Conservation (phyloP, 2,797 vertebrate genomes). For the Acipenser ruthenus region DNA sequence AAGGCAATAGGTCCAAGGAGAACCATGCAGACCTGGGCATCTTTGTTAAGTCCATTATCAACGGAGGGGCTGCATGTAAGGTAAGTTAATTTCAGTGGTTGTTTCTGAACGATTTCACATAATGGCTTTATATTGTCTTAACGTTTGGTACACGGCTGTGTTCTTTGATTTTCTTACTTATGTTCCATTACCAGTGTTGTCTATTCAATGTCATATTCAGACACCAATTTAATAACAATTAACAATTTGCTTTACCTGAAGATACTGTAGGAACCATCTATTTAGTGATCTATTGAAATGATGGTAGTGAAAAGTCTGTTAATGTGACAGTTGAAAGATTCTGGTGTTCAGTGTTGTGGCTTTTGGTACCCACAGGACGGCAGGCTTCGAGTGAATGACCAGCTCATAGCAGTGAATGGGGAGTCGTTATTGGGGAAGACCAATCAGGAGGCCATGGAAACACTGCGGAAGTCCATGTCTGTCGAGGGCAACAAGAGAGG, state of each 20-base stretch:
- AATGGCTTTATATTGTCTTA: neutral
- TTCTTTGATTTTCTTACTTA: slow-evolving; percentile 3
- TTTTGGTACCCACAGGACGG: slow-evolving; percentile 67
- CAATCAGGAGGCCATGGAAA: slow-evolving; percentile 96
- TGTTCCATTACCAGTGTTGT: too few species aligned
- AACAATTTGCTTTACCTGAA: too few species aligned
- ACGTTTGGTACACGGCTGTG: too few species aligned
- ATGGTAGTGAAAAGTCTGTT: too few species aligned
- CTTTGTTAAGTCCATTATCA: slow-evolving; percentile 97
- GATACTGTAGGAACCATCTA: too few species aligned
- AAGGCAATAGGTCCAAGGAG: slow-evolving; percentile 93
- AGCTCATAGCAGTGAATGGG: slow-evolving; percentile 89
- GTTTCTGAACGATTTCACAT: too few species aligned
- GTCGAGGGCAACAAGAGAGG: slow-evolving; percentile 89
- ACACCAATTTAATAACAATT: too few species aligned
- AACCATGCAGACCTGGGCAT: slow-evolving; percentile 89
- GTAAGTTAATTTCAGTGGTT: slow-evolving; percentile 46
- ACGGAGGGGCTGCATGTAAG: slow-evolving; percentile 93
- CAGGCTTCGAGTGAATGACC: slow-evolving; percentile 87
- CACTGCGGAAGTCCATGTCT: slow-evolving; percentile 88
- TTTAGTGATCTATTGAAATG: too few species aligned
- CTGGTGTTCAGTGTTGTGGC: too few species aligned
- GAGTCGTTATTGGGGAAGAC: slow-evolving; percentile 85
- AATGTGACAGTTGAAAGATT: too few species aligned
- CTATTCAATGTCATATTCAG: too few species aligned